Evolutionary conservation across 2,797 vertebrate genomes (phyloP).

Genomic region (Adrianichthys oophorus): DNA sequence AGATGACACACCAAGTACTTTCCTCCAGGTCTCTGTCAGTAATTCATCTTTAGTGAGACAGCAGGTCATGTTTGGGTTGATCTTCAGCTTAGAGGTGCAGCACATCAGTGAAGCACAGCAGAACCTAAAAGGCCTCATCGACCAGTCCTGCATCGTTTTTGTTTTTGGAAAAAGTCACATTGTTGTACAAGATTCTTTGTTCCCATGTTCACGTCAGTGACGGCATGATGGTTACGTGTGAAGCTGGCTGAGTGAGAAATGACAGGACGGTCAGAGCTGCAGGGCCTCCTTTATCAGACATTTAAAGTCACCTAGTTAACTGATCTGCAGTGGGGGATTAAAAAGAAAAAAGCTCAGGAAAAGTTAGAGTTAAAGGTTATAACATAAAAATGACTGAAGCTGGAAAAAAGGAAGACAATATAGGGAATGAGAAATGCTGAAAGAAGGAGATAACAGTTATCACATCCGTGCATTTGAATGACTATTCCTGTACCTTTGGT

Average conservation of each 20-base stretch:
- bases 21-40: not conserved
- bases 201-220: conserved; percentile 8
- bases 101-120: conserved; percentile 7
- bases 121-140: not conserved
- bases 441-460: conserved; percentile 21
- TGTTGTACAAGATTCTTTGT: conserved; percentile 18
- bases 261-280: conserved; percentile 30
- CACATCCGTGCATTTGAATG: conserved; percentile 21
- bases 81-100: conserved; percentile 7
- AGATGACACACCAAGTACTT: no score
- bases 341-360: conserved; percentile 13
- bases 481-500: conserved; percentile 26
- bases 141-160: conserved; percentile 4
- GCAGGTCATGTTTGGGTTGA: conserved; percentile 15
- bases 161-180: conserved; percentile 13
- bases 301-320: conserved; percentile 36
- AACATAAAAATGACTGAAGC: conserved; percentile 15
- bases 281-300: conserved; percentile 35
- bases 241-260: conserved; percentile 25
- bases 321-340: conserved; percentile 14
- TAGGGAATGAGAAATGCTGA: conserved; percentile 2
- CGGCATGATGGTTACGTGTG: conserved; percentile 23
- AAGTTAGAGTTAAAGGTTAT: conserved; percentile 1
- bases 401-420: not conserved
- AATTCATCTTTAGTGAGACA: conserved; percentile 16